phyloP scores from a whole-genome alignment of 2,888 invertebrate species.

The Charanyca ferruginea region DNA sequence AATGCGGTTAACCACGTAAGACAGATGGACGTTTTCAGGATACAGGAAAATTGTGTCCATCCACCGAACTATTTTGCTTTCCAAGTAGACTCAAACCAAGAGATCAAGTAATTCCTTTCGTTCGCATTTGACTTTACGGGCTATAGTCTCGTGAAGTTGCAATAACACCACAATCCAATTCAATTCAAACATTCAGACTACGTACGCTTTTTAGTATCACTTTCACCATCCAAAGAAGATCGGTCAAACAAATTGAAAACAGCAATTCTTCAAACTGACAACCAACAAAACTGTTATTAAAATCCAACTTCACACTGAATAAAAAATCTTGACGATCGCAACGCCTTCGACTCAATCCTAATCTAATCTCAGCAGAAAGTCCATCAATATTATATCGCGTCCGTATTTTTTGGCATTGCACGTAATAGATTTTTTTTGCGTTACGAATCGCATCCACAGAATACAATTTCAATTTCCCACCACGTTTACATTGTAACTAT shows the following conservation, averaged over 20 bases:
- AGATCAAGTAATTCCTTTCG: not conserved
- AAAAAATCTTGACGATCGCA: slow-evolving; percentile 46
- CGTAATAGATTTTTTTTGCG: slow-evolving; percentile 71
- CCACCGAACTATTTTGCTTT: not conserved
- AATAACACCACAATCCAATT: slow-evolving; percentile 1
- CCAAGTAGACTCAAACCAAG: not conserved
- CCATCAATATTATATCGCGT: slow-evolving; percentile 48
- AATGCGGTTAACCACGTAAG: too few species aligned
- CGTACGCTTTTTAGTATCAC: slow-evolving; percentile 28
- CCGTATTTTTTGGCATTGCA: slow-evolving; percentile 59
- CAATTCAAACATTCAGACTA: slow-evolving; percentile 5
- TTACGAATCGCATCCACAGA: slow-evolving; percentile 70
- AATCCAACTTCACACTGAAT: slow-evolving; percentile 57
- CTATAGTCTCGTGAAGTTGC: not conserved
- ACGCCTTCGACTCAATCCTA: slow-evolving; percentile 37
- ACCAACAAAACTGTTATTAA: slow-evolving; percentile 52
- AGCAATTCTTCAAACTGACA: slow-evolving; percentile 43
- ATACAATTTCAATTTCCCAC: slow-evolving; percentile 78
- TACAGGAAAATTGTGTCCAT: too few species aligned
- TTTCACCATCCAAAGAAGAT: slow-evolving; percentile 51
- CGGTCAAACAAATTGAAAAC: slow-evolving; percentile 48
- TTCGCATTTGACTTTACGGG: too few species aligned
- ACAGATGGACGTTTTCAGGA: too few species aligned
- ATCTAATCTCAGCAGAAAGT: slow-evolving; percentile 57
- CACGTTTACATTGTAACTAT: slow-evolving; percentile 74